Percentiles rank a stretch among this genome's conserved stretches.
Evolutionary conservation across 2,888 invertebrate species (phyloP).

Genomic region (Volucella inanis): DNA sequence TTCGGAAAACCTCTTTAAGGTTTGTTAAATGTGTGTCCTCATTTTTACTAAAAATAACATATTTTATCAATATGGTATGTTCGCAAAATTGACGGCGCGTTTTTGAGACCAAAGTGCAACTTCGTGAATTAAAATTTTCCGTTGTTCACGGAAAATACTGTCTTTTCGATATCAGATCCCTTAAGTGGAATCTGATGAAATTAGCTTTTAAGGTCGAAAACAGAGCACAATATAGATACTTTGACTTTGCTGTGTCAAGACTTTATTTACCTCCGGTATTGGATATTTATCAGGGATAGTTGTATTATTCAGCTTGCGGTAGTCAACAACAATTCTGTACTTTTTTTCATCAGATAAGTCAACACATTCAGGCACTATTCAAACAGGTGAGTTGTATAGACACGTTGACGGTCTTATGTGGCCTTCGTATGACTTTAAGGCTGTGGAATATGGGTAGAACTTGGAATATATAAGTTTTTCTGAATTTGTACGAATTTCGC

Average conservation of each 20-base stretch:
- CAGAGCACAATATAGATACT: no score
- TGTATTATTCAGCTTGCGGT: not conserved
- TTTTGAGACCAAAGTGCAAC: no score
- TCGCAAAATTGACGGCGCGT: no score
- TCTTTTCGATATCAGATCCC: no score
- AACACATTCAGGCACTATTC: constrained; percentile 15
- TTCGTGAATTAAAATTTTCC: no score
- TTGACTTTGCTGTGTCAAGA: no score
- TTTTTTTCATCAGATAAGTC: not conserved
- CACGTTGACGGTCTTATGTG: constrained; percentile 50
- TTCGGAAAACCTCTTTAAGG: not conserved
- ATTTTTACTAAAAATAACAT: not conserved
- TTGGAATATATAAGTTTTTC: constrained; percentile 33
- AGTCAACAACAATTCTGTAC: constrained; percentile 2
- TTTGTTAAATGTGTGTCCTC: not conserved
- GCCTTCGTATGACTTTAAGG: constrained; percentile 32
- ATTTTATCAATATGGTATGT: not conserved
- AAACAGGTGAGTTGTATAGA: constrained; percentile 50
- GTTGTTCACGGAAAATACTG: no score
- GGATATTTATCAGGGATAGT: no score
- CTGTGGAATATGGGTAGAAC: constrained; percentile 40
- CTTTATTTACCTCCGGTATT: no score
- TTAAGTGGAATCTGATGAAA: no score
- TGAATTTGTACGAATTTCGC: no score
- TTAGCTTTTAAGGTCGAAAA: no score